Percentiles rank a stretch among this genome's conserved stretches.
phyloP scores from a whole-genome alignment of 2,113 vertebrate genomes.

The Gallinago undulata region DNA sequence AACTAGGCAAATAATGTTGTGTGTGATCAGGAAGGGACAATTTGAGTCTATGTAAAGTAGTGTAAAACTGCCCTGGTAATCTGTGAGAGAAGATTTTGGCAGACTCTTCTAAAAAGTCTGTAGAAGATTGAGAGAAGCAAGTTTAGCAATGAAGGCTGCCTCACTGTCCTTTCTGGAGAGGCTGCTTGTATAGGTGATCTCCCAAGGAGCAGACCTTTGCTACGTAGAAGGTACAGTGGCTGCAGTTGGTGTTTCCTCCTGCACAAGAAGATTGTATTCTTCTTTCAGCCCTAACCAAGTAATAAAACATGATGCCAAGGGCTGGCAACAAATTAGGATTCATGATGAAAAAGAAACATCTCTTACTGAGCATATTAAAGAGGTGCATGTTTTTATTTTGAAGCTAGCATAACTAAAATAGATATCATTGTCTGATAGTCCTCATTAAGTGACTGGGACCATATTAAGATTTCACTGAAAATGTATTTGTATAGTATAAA shows the following conservation, averaged over 20 bases:
- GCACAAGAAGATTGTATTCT: not conserved
- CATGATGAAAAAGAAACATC: not conserved
- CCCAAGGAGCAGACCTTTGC: not conserved
- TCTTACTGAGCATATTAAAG: not conserved
- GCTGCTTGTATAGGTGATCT: not conserved
- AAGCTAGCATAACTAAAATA: not conserved
- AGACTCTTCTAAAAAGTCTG: not conserved
- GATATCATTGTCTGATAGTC: not conserved
- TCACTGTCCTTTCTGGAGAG: not conserved
- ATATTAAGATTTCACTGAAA: not conserved
- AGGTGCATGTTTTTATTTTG: not conserved
- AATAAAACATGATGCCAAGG: not conserved
- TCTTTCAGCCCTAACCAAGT: not conserved
- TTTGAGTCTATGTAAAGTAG: no score
- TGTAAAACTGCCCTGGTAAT: not conserved
- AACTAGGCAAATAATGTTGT: not conserved
- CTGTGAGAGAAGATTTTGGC: not conserved
- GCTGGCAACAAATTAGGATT: not conserved
- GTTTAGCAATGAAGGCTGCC: not conserved
- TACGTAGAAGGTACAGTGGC: not conserved
- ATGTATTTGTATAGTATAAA: not conserved
- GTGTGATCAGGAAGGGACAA: no score
- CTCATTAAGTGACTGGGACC: not conserved
- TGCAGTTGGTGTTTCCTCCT: not conserved
- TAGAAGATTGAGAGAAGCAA: not conserved